These are phyloP conservation scores for Liopterus haemorrhoidalis DNA, from an alignment of 2,888 invertebrate species.

Conservation along the genomic window DNA sequence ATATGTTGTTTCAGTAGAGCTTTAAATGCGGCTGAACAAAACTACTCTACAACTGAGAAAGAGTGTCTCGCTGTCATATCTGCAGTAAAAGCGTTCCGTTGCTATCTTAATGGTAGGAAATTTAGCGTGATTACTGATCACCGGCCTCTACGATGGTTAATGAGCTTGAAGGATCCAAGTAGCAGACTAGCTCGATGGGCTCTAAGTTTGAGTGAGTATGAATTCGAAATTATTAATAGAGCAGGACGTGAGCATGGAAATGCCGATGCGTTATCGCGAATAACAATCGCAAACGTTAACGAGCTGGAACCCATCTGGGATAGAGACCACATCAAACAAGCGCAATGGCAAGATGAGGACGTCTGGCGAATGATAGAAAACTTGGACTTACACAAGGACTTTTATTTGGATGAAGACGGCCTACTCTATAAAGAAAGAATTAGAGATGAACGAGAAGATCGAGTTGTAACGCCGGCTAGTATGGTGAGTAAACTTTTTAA, in stretches of 20 bases:
- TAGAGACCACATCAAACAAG: background rate
- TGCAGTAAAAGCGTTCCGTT: slow-evolving; percentile 29
- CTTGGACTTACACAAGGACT: no score
- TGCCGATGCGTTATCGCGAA: slow-evolving; percentile 11
- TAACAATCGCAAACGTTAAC: background rate
- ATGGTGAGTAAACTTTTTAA: slow-evolving; percentile 21
- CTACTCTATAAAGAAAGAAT: slow-evolving; percentile 17
- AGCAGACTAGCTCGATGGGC: slow-evolving; percentile 28
- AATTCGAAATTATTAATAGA: slow-evolving; percentile 9
- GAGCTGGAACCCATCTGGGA: slow-evolving; percentile 11
- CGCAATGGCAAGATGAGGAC: slow-evolving; percentile 2
- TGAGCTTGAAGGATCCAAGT: slow-evolving; percentile 25
- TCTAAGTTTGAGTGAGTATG: slow-evolving; percentile 9
- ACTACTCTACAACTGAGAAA: slow-evolving; percentile 29
- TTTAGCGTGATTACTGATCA: slow-evolving; percentile 33
- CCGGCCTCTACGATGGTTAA: slow-evolving; percentile 26
- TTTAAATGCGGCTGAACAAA: slow-evolving; percentile 25
- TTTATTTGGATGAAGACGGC: slow-evolving; percentile 19
- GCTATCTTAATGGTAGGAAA: slow-evolving; percentile 31
- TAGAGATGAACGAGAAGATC: slow-evolving; percentile 13
- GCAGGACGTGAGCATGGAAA: slow-evolving; percentile 8
- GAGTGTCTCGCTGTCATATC: slow-evolving; percentile 31
- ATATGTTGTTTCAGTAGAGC: slow-evolving; percentile 30
- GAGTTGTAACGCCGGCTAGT: slow-evolving; percentile 19
- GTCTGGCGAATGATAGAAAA: slow-evolving; percentile 17